A percentile compares a stretch with the other conserved stretches of the same genome.
These are phyloP conservation scores for Chromoteleia sp. DNA, from an alignment of 2,888 invertebrate genomes.

Conservation along the genomic window DNA sequence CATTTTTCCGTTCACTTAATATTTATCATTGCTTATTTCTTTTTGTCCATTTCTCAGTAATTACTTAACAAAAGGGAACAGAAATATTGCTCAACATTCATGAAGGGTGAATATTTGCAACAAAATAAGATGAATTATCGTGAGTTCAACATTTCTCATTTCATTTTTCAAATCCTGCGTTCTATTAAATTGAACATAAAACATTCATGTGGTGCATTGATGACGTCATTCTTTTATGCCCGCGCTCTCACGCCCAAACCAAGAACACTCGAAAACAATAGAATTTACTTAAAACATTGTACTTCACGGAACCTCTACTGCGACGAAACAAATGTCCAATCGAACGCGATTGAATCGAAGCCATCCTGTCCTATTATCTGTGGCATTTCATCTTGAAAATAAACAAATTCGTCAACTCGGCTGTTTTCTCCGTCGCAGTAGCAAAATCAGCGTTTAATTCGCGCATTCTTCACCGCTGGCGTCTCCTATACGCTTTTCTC, in stretches of 20 bases:
- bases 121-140: slow-evolving; percentile 29
- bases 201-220: slow-evolving; percentile 45
- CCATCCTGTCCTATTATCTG: slow-evolving; percentile 48
- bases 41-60: background rate
- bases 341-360: slow-evolving; percentile 53
- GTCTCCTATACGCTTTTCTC: slow-evolving; percentile 46
- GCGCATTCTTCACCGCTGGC: slow-evolving; percentile 61
- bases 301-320: slow-evolving; percentile 31
- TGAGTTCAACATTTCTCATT: slow-evolving; percentile 22
- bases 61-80: background rate
- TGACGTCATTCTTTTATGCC: slow-evolving; percentile 49
- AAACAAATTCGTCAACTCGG: slow-evolving; percentile 60
- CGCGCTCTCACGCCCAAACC: slow-evolving; percentile 15
- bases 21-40: too few relatives aligned
- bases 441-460: slow-evolving; percentile 68
- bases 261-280: slow-evolving; percentile 41
- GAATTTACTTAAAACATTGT: slow-evolving; percentile 56
- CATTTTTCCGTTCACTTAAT: too few relatives aligned
- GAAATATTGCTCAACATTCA: background rate
- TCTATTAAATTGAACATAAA: slow-evolving; percentile 36
- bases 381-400: slow-evolving; percentile 61
- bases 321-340: slow-evolving; percentile 61
- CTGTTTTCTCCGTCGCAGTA: slow-evolving; percentile 52
- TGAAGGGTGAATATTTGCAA: slow-evolving; percentile 21
- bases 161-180: slow-evolving; percentile 46